Conservation (phyloP, 2,113 vertebrate genomes). For the Progne subis region DNA sequence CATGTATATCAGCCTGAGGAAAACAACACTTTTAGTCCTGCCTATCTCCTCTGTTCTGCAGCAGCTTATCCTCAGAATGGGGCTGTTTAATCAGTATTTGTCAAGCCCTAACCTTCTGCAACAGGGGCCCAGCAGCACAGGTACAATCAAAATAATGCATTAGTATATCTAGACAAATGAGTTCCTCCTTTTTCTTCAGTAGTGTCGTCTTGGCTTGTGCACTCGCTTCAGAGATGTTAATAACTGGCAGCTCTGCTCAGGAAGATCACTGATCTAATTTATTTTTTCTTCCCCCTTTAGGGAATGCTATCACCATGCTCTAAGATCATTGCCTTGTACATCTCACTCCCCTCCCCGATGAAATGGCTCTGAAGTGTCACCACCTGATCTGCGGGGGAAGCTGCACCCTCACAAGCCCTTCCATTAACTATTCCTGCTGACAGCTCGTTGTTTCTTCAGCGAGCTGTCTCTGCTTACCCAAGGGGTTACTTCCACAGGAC, state of each 20-base stretch:
- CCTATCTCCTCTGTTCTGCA: background rate
- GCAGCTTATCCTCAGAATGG: background rate
- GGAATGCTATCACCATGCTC: slow-evolving; percentile 54
- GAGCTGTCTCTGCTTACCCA: background rate
- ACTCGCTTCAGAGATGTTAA: slow-evolving; percentile 15
- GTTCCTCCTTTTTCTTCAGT: background rate
- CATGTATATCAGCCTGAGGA: background rate
- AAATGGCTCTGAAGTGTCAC: slow-evolving; percentile 54
- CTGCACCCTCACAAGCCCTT: background rate
- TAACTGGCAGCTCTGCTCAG: slow-evolving; percentile 54
- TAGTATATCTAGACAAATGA: slow-evolving; percentile 21
- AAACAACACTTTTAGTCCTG: background rate
- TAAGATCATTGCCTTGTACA: slow-evolving; percentile 47
- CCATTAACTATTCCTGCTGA: slow-evolving; percentile 48
- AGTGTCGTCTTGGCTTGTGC: background rate
- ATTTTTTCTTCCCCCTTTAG: slow-evolving; percentile 44
- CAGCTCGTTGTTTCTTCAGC: background rate
- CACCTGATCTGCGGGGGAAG: background rate
- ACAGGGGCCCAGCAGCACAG: background rate
- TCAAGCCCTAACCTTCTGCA: slow-evolving; percentile 6
- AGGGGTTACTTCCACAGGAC: background rate
- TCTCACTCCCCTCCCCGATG: slow-evolving; percentile 42
- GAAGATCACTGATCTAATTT: slow-evolving; percentile 67
- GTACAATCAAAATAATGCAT: slow-evolving; percentile 25
- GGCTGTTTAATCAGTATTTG: background rate